These are phyloP conservation scores for Regulus satrapa DNA, from an alignment of 2,113 vertebrate genomes.

Conservation along the genomic window DNA sequence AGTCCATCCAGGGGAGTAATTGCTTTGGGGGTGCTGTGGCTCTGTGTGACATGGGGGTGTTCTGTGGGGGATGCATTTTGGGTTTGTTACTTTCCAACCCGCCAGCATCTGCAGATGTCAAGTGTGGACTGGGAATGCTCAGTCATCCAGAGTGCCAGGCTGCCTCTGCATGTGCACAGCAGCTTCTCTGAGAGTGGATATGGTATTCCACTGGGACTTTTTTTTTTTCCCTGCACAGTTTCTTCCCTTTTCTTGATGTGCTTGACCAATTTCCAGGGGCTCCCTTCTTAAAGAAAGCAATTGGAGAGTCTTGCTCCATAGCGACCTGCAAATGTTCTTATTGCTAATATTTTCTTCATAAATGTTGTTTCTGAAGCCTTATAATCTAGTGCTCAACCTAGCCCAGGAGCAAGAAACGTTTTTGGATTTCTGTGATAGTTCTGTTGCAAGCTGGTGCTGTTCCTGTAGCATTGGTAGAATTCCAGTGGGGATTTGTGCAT, in stretches of 20 bases:
- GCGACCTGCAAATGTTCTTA: background rate
- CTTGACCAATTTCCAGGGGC: background rate
- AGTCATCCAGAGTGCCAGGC: background rate
- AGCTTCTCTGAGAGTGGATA: background rate
- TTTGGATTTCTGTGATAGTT: background rate
- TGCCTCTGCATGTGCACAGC: background rate
- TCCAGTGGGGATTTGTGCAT: background rate
- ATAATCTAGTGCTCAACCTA: background rate
- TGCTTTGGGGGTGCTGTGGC: background rate
- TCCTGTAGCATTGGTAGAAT: background rate
- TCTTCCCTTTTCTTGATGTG: background rate
- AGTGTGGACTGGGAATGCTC: background rate
- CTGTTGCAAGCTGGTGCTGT: background rate
- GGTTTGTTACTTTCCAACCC: background rate
- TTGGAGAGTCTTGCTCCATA: background rate
- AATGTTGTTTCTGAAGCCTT: background rate
- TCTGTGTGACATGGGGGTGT: background rate
- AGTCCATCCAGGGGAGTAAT: background rate
- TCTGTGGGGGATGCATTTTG: background rate
- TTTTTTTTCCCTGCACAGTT: background rate
- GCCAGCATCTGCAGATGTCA: background rate
- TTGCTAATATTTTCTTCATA: background rate
- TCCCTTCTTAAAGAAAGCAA: background rate
- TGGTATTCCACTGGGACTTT: background rate
- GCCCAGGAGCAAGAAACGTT: background rate